These are phyloP conservation scores for Philereme vetulata DNA, from an alignment of 2,888 invertebrate genomes.

Conservation along the genomic window DNA sequence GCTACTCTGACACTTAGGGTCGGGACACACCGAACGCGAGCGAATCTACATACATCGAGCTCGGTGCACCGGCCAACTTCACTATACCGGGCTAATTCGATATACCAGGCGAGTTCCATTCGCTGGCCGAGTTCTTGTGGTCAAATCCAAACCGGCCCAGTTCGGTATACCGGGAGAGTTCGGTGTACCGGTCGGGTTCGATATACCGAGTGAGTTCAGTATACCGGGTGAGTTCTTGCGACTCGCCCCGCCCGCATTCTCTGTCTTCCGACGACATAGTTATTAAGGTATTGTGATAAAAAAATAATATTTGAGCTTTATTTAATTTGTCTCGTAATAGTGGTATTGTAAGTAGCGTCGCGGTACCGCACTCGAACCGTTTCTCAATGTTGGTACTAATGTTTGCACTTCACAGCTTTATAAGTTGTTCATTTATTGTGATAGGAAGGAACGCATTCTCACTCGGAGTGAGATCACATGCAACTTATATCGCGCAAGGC, in stretches of 20 bases:
- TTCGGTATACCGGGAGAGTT: neutral
- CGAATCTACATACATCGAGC: neutral
- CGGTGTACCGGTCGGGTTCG: too few species aligned
- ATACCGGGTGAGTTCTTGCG: neutral
- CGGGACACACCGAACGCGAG: conserved; percentile 25
- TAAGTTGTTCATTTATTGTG: conserved; percentile 55
- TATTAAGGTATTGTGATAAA: conserved; percentile 59
- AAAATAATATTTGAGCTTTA: conserved; percentile 53
- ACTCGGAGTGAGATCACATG: conserved; percentile 5
- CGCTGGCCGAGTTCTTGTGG: neutral
- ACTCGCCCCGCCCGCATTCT: conserved; percentile 12
- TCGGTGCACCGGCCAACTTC: neutral
- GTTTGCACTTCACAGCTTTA: conserved; percentile 56
- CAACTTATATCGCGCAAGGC: neutral
- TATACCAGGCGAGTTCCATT: neutral
- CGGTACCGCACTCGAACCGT: conserved; percentile 29
- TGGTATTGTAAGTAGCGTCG: conserved; percentile 40
- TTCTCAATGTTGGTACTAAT: conserved; percentile 45
- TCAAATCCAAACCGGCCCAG: neutral
- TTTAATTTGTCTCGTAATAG: conserved; percentile 43
- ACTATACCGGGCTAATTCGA: neutral
- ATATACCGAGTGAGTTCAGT: neutral
- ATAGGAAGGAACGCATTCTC: conserved; percentile 43
- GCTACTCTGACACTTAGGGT: conserved; percentile 29
- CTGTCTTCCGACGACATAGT: conserved; percentile 37